phyloP scores from a whole-genome alignment of 2,113 vertebrate species.

The Sula dactylatra region DNA sequence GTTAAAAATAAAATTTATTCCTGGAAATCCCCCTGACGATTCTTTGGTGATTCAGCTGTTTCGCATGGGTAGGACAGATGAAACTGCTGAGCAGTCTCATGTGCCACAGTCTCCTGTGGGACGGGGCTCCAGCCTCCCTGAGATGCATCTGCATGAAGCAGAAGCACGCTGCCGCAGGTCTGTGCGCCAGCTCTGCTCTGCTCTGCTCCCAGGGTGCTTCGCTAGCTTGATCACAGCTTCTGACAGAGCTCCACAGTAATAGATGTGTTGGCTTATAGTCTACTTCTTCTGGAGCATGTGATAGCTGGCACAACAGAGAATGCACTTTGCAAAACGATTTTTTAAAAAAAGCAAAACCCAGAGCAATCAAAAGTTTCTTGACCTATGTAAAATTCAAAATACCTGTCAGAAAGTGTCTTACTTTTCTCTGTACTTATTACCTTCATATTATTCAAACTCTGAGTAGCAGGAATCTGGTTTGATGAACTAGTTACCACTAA shows the following conservation, averaged over 20 bases:
- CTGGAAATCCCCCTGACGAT: not conserved
- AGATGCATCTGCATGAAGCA: accelerated
- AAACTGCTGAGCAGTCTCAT: not conserved
- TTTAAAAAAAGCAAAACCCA: not conserved
- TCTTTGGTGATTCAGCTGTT: conserved; percentile 3
- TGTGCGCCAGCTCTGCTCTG: not conserved
- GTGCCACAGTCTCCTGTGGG: not conserved
- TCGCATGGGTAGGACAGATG: not conserved
- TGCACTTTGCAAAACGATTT: not conserved
- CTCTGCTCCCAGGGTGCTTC: not conserved
- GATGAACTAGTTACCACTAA: not conserved
- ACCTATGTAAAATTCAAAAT: not conserved
- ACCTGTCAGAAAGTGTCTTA: not conserved
- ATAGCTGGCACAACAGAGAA: not conserved
- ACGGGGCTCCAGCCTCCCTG: not conserved
- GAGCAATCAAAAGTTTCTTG: not conserved
- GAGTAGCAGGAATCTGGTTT: not conserved
- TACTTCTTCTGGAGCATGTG: not conserved
- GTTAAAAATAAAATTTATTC: not conserved
- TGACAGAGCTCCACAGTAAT: not conserved
- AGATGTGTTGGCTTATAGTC: not conserved
- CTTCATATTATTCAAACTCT: not conserved
- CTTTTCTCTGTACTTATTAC: not conserved
- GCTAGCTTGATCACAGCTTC: not conserved
- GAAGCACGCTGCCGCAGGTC: accelerated